Base-by-base conservation (phyloP, 2,888 invertebrate species). In the Harpalus rufipes region DNA sequence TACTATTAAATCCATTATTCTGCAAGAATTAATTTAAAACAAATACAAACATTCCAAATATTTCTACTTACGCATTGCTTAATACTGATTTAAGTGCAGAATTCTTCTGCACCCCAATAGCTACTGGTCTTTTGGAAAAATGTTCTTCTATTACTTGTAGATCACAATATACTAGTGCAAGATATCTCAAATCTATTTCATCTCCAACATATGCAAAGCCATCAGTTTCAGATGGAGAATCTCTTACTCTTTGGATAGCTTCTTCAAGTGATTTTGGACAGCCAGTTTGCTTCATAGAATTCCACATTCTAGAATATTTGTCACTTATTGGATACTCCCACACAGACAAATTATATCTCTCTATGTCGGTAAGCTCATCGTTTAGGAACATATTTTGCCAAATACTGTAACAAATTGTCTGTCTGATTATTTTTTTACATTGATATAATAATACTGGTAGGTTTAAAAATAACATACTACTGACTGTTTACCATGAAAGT, bases 301-400 rank as follows among this genome's bases (percentile, higher is more conserved):
- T 96, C 96, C 97, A 97, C 95, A 98, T 97, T 91, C 98, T 98
- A 74, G 97, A 97, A 90, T 97, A 98, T 89, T 97, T 98, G 91
- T 98, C 97, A 88, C 97, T 97, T 0, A 98, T 97, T 0, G 98
- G 98, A 90, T 98, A 98, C 89, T 98, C 98, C 98, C 98, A 98
- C 0, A 98, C 98, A 0, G 98, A 98, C 12, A 98, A 91, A 90
- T 97, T 96, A 0, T 97, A 96, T 25, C 97, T 92, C 88, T 98
- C 97, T 8, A 10, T 6, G 12, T 18, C 0, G 2, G 80, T 39
- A 10, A 63, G 8, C 8, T n/a, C n/a, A n/a, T 6, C 6, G 41
- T 39, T 61, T 39, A 80, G 32, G 16, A 12, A 7, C 21, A 80
- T 39, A 7, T 80, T 61, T 21, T 44, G 14, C 80, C 80, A 80